Evolutionary conservation across 1,140 invertebrate genomes (phyloP).

Genomic region (Calliphora vicina): DNA sequence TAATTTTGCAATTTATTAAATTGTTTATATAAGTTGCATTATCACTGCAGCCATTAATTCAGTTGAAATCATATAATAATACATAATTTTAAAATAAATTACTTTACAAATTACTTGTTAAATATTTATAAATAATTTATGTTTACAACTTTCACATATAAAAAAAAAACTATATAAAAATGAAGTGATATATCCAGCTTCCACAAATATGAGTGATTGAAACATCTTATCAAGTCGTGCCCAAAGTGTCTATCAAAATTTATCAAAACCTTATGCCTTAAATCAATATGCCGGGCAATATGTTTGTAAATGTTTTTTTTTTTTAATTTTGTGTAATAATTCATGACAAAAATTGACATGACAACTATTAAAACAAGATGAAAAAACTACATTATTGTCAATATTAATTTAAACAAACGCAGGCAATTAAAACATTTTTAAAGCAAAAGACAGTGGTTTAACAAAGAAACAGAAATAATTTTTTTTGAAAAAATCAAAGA

Average conservation of each 20-base stretch:
- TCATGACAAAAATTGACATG: not conserved
- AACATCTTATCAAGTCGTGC: not conserved
- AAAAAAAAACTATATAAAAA: not conserved
- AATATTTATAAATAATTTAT: not conserved
- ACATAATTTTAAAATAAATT: not conserved
- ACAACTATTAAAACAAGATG: not conserved
- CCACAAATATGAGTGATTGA: not conserved
- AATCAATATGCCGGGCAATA: too few relatives aligned
- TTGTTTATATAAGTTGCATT: too few relatives aligned
- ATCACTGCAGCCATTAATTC: not conserved
- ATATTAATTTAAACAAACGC: not conserved
- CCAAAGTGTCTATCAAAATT: not conserved
- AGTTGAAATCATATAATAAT: not conserved
- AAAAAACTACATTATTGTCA: not conserved
- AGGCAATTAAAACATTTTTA: not conserved
- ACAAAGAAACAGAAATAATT: too few relatives aligned
- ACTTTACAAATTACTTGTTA: conserved; percentile 11
- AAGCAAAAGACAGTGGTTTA: not conserved
- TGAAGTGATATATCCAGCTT: too few relatives aligned
- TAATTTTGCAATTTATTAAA: not conserved
- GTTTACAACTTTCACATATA: not conserved
- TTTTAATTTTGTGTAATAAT: not conserved
- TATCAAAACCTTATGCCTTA: too few relatives aligned
- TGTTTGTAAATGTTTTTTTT: too few relatives aligned
- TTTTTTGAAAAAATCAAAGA: too few relatives aligned